Evolutionary conservation across 2,888 invertebrate genomes (phyloP).

Genomic region (Operophtera brumata): DNA sequence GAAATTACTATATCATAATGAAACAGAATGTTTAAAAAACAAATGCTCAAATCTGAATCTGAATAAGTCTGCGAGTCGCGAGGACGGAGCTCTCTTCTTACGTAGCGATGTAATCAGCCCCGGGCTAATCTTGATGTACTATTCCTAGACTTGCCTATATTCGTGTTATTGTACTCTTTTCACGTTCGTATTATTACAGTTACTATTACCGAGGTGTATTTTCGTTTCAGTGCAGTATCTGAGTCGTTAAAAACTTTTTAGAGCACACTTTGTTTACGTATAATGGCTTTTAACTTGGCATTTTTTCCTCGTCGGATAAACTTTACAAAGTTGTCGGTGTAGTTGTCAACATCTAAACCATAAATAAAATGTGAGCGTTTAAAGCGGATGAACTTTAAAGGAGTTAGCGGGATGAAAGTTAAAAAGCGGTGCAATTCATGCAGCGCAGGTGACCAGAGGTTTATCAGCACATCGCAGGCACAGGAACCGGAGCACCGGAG

Average conservation of each 20-base stretch:
- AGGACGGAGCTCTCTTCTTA: conserved; percentile 56
- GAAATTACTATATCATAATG: not conserved
- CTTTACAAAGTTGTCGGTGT: conserved; percentile 54
- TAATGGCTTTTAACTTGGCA: conserved; percentile 20
- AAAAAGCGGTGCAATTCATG: conserved; percentile 79
- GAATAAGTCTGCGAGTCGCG: conserved; percentile 47
- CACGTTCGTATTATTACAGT: conserved; percentile 50
- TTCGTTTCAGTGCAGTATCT: conserved; percentile 21
- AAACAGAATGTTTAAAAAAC: conserved; percentile 18
- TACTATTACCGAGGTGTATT: conserved; percentile 28
- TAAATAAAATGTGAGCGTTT: conserved; percentile 71
- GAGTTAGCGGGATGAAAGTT: conserved; percentile 74
- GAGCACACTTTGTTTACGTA: conserved; percentile 18
- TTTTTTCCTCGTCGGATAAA: conserved; percentile 40
- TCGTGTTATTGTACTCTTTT: conserved; percentile 64
- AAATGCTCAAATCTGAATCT: conserved; percentile 58
- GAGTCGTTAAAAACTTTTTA: conserved; percentile 25
- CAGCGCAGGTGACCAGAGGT: conserved; percentile 77
- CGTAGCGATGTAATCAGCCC: conserved; percentile 67
- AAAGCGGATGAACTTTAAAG: conserved; percentile 73
- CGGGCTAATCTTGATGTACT: conserved; percentile 74
- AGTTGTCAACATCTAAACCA: conserved; percentile 70
- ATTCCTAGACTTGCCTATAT: conserved; percentile 56
- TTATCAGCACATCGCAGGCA: conserved; percentile 72
- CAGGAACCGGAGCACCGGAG: conserved; percentile 31